Evolutionary conservation across 2,113 vertebrate genomes (phyloP).

Genomic region (Stegostoma tigrinum): DNA sequence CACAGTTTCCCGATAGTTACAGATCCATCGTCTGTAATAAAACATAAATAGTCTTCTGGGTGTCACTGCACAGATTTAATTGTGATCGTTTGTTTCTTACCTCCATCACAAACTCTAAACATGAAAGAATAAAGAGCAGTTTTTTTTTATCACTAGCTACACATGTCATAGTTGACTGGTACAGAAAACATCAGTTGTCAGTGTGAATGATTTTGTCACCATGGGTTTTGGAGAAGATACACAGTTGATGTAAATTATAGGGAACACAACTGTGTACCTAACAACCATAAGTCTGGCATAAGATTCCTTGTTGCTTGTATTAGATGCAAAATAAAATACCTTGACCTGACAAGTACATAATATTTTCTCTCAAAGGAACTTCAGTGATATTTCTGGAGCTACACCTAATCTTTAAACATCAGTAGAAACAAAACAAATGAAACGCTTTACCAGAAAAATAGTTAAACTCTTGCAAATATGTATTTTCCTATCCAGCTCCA

Average conservation of each 20-base stretch:
- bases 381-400: not conserved
- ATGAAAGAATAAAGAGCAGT: not conserved
- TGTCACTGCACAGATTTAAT: not conserved
- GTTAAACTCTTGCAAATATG: not conserved
- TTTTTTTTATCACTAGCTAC: not conserved
- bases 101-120: not conserved
- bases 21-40: not conserved
- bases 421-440: not conserved
- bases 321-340: not conserved
- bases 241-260: not conserved
- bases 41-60: not conserved
- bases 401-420: not conserved
- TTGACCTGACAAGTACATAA: not conserved
- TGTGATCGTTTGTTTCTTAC: not conserved
- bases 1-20: not conserved
- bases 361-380: not conserved
- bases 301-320: not conserved
- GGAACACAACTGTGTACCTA: not conserved
- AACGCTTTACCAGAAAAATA: not conserved
- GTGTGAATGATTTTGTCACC: not conserved
- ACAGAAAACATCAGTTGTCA: not conserved
- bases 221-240: not conserved
- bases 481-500: slow-evolving; percentile 20
- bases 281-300: not conserved
- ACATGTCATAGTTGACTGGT: not conserved